Base-by-base conservation (phyloP, 2,113 vertebrate genomes). In the Percopsis transmontana region DNA sequence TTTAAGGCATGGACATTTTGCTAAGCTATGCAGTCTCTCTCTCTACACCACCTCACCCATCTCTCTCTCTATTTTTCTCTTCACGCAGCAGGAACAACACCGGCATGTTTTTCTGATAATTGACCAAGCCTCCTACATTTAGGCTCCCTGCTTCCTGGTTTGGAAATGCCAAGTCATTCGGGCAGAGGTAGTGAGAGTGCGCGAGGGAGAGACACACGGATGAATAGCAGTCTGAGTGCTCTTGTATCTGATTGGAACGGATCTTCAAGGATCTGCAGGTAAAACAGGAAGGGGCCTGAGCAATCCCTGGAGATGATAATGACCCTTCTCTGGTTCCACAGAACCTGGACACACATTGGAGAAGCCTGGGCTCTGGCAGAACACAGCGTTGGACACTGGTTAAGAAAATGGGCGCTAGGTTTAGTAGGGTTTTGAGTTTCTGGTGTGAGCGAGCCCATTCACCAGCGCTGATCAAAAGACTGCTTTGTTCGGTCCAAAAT, bases 371-470 rank as follows among this genome's bases (percentile, higher is more conserved):
- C 45, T 66, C 50, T 72, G 74, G 80, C 69, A 77, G 74, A 71
- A 70, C 82, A 82, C 65, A 74, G 74, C 68, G 64, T 2, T 84
- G 83, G 81, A 76, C 70, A 24, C 72, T 70, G 77, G 63, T 69
- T 47, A 52, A 78, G 73, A 80, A 79, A 72, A 77, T 5, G 39
- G 1, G 41, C 62, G 67, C 80, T 72, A 55, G 66, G 67, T 73
- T 77, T 60, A 74, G 68, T 53, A 72, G 74, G 84, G 68, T 85
- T n/a, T 89, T 85, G 62, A 74, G 75, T 85, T 79, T 82, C 80
- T 72, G 66, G 74, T 83, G 83, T 86, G 82, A 89, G 83, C 58
- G 76, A 77, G 70, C 2, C 62, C 83, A 86, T 87, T 89, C 77
- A 87, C 70, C 14, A 61, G 53, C 47, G 11, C 62, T 71, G 71